These are phyloP conservation scores for Sphaeramia orbicularis DNA, from an alignment of 2,797 vertebrate genomes.

Conservation along the genomic window DNA sequence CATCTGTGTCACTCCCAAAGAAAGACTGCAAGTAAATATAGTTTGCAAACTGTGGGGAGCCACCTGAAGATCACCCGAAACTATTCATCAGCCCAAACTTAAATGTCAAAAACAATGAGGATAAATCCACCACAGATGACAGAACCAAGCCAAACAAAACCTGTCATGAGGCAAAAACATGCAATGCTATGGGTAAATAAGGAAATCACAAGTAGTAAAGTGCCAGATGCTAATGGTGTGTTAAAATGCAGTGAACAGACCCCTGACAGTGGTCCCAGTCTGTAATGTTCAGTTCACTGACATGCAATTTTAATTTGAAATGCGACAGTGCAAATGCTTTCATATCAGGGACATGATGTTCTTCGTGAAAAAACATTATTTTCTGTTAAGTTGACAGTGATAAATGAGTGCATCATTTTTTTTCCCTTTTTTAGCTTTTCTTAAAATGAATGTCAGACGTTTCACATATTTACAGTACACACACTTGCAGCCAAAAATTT, in stretches of 20 bases:
- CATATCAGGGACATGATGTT: neutral
- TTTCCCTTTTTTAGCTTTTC: no score
- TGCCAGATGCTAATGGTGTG: neutral
- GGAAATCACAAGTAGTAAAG: neutral
- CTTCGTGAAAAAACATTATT: neutral
- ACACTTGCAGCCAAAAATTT: no score
- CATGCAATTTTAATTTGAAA: no score
- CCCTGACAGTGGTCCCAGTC: neutral
- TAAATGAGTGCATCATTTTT: neutral
- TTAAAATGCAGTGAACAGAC: neutral
- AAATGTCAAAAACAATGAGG: no score
- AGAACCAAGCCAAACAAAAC: neutral
- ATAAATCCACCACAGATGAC: neutral
- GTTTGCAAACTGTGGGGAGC: no score
- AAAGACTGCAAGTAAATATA: no score
- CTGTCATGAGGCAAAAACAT: neutral
- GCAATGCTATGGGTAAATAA: neutral
- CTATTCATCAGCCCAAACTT: no score
- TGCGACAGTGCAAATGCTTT: neutral
- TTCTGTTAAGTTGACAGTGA: constrained; percentile 12
- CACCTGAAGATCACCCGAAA: no score
- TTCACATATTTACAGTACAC: no score
- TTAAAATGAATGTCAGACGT: no score
- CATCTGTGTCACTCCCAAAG: no score
- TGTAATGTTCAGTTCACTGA: neutral